A percentile compares a stretch with the other conserved stretches of the same genome.
Evolutionary conservation across 2,113 vertebrate species (phyloP).

Genomic region (Plotosus lineatus): DNA sequence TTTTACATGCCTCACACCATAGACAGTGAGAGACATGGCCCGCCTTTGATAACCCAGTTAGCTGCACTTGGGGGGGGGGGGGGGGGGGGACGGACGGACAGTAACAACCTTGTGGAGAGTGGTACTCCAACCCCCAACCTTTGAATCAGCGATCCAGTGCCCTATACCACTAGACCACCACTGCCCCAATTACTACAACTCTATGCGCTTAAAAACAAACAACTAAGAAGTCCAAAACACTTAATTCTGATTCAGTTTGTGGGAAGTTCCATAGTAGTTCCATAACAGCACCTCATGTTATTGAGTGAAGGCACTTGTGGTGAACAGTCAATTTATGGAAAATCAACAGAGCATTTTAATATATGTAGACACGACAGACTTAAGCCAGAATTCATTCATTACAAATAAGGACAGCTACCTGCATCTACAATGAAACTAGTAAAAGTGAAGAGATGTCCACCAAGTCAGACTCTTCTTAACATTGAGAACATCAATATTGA

Average conservation of each 20-base stretch:
- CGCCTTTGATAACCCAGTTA: too few relatives aligned
- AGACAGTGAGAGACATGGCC: too few relatives aligned
- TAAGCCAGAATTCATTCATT: conserved; percentile 8
- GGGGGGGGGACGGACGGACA: too few relatives aligned
- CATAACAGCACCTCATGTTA: conserved; percentile 6
- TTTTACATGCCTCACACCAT: too few relatives aligned
- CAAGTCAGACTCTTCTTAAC: not conserved
- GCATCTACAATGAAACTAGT: not conserved
- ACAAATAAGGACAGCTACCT: not conserved
- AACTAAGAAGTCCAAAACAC: not conserved
- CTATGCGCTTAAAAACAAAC: not conserved
- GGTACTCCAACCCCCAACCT: too few relatives aligned
- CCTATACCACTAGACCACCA: too few relatives aligned
- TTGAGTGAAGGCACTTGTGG: not conserved
- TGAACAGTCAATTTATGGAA: conserved; percentile 24
- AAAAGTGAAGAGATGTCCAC: not conserved
- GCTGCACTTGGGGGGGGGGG: too few relatives aligned
- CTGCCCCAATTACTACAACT: too few relatives aligned
- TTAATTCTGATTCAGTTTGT: not conserved
- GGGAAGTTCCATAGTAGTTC: conserved; percentile 9
- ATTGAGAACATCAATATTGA: not conserved
- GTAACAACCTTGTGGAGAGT: too few relatives aligned
- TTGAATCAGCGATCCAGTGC: too few relatives aligned
- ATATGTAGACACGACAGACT: not conserved
- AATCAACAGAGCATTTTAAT: conserved; percentile 23